Evolutionary conservation across 2,888 invertebrate species (phyloP).

Genomic region (Sminthurinus aureus): DNA sequence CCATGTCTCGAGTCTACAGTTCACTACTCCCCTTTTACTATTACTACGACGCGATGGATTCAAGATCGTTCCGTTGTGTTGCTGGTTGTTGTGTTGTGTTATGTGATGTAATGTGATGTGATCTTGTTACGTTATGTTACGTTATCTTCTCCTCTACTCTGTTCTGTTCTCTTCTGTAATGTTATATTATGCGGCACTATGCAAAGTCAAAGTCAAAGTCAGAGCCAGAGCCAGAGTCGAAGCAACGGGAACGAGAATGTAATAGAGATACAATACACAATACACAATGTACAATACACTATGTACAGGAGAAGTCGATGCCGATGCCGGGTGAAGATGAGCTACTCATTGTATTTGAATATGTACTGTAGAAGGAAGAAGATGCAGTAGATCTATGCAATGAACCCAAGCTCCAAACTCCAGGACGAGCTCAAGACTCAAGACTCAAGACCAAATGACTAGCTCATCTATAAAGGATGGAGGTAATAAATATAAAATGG

Average conservation of each 20-base stretch:
- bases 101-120: background rate
- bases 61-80: too few species aligned
- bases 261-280: background rate
- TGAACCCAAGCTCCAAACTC: slow-evolving; percentile 22
- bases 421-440: slow-evolving; percentile 35
- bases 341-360: too few species aligned
- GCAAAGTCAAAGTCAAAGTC: too few species aligned
- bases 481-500: slow-evolving; percentile 55
- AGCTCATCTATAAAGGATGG: slow-evolving; percentile 53
- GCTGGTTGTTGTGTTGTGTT: background rate
- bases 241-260: too few species aligned
- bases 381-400: too few species aligned
- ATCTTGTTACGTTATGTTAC: background rate
- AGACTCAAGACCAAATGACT: slow-evolving; percentile 44
- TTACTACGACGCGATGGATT: background rate
- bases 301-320: slow-evolving; percentile 3
- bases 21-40: background rate
- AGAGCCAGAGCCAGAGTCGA: too few species aligned
- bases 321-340: too few species aligned
- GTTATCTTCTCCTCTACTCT: too few species aligned
- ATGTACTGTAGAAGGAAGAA: too few species aligned
- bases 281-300: background rate
- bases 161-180: too few species aligned
- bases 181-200: too few species aligned
- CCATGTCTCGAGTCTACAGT: background rate